Evolutionary conservation across 2,888 invertebrate genomes (phyloP), one percentile per base, ranked within the genome.

Genomic region (Ennomos erosarius): DNA sequence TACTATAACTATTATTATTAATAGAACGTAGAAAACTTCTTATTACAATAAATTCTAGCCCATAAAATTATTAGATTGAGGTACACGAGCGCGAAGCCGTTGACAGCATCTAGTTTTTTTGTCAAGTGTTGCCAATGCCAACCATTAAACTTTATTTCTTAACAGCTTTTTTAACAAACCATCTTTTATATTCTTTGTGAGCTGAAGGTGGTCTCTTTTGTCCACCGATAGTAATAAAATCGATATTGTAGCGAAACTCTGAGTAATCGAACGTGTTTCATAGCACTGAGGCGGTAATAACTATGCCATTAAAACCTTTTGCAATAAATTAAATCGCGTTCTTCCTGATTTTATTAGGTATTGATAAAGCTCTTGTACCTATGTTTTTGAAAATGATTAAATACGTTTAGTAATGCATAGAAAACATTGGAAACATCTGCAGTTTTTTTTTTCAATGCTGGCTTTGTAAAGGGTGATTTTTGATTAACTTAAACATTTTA

Each of bases 111-210:
- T 26, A 4, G 26, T 46, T 46, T 33, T 40, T 81, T 76, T 83
- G 34, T n/a, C n/a, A 38, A 39, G 38, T 82, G 80, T 81, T 78
- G 81, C 85, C n/a, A n/a, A n/a, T 81, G 81, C 82, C 69, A 71
- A 81, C 71, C 76, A 78, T 87, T 81, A 87, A 88, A 80, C 67
- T 87, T 86, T 85, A 88, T 85, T 82, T 81, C 81, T 85, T 82
- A 84, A 81, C 78, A 73, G 75, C 69, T 71, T 79, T 84, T 85
- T 56, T 85, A 54, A 37, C 16, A 59, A 82, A 83, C 84, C 84
- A 81, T 82, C 78, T 84, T 82, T 84, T 79, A 76, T 82, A 76
- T 69, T 64, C 68, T 74, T 76, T 73, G 54, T 55, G 48, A 34
- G 45, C 49, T 52, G 38, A 45, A 62, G 54, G 62, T 62, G 62